Evolutionary conservation across 2,888 invertebrate species (phyloP).

Genomic region (Drosophila sordidapex): DNA sequence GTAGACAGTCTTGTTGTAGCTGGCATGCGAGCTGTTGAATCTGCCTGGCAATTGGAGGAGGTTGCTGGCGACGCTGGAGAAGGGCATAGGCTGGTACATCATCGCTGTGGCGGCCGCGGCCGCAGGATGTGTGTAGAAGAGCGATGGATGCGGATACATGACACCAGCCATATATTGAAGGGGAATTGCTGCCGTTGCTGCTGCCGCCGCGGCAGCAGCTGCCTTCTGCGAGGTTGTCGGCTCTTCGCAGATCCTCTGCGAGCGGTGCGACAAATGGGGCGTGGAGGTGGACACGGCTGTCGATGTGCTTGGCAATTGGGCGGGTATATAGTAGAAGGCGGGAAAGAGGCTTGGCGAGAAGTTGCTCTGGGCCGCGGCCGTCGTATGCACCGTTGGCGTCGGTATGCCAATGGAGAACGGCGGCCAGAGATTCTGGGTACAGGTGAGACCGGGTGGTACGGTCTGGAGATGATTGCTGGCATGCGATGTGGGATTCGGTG

Average conservation of each 20-base stretch:
- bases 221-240: slow-evolving; percentile 73
- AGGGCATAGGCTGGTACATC: slow-evolving; percentile 87
- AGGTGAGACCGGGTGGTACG: slow-evolving; percentile 46
- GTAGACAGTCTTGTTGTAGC: slow-evolving; percentile 61
- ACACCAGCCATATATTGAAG: slow-evolving; percentile 88
- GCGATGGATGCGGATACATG: slow-evolving; percentile 87
- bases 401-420: slow-evolving; percentile 86
- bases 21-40: slow-evolving; percentile 33
- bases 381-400: slow-evolving; percentile 67
- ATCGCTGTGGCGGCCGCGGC: slow-evolving; percentile 83
- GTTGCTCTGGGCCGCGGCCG: slow-evolving; percentile 76
- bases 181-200: slow-evolving; percentile 74
- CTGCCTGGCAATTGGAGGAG: slow-evolving; percentile 65
- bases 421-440: slow-evolving; percentile 86
- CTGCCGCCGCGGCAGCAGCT: slow-evolving; percentile 39
- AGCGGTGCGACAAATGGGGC: background rate
- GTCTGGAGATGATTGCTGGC: slow-evolving; percentile 37
- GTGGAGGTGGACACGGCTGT: slow-evolving; percentile 1
- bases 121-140: slow-evolving; percentile 86
- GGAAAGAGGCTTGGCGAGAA: slow-evolving; percentile 85
- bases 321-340: slow-evolving; percentile 87
- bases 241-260: slow-evolving; percentile 51
- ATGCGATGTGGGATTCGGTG: background rate
- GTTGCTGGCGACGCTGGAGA: slow-evolving; percentile 83
- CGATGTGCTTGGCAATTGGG: slow-evolving; percentile 33